phyloP scores from a whole-genome alignment of 1,140 invertebrate species.

The Acyrthosiphon pisum region DNA sequence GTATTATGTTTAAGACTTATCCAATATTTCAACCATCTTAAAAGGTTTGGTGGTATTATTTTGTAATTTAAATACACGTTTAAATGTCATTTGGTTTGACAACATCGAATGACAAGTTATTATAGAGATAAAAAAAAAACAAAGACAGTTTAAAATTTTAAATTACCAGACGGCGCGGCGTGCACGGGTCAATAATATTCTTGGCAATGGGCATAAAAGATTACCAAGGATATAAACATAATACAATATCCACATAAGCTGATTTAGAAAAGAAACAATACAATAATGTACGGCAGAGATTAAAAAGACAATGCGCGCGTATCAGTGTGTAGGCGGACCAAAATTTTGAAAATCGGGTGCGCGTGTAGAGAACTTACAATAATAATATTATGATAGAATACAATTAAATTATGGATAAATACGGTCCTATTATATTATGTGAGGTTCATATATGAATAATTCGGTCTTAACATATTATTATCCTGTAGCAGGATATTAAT shows the following conservation, averaged over 20 bases:
- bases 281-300: constrained; percentile 16
- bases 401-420: not conserved
- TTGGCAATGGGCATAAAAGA: not conserved
- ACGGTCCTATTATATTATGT: not conserved
- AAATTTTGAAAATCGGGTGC: constrained; percentile 9
- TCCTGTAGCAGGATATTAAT: not conserved
- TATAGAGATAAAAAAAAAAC: not conserved
- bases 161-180: not conserved
- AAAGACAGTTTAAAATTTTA: not conserved
- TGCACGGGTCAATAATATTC: not conserved
- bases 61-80: constrained; percentile 31
- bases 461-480: not conserved
- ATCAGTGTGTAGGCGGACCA: not conserved
- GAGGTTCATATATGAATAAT: not conserved
- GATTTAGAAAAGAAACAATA: constrained; percentile 27
- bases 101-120: not conserved
- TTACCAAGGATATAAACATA: constrained; percentile 19
- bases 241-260: not conserved
- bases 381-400: not conserved
- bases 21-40: not conserved
- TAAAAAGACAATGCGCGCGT: not conserved
- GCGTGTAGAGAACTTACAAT: not conserved
- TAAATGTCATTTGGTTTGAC: not conserved
- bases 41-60: constrained; percentile 32
- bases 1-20: not conserved